phyloP scores from a whole-genome alignment of 2,113 vertebrate genomes.

The Pseudolaguvia tuberculata region DNA sequence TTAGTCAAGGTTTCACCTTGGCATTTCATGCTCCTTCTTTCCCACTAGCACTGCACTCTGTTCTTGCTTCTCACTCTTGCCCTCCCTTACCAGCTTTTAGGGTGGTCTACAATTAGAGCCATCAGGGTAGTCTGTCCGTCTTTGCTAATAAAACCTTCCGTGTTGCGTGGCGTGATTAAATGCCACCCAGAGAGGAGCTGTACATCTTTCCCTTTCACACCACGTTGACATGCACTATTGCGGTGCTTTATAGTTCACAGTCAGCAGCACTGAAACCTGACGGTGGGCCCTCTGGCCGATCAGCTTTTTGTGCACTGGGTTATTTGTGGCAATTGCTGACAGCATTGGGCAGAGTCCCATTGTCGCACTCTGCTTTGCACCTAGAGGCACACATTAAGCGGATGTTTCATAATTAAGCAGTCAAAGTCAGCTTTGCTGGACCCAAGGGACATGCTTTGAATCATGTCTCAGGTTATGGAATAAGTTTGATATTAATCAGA shows the following conservation, averaged over 20 bases:
- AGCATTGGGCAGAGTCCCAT: conserved; percentile 65
- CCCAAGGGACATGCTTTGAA: conserved; percentile 5
- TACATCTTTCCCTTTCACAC: conserved; percentile 69
- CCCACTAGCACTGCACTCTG: conserved; percentile 7
- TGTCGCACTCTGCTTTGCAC: conserved; percentile 46
- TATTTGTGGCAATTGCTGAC: conserved; percentile 72
- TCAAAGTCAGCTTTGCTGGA: neutral
- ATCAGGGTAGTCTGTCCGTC: conserved; percentile 68
- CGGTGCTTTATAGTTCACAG: conserved; percentile 73
- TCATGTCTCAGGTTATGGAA: neutral
- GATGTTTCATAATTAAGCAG: neutral
- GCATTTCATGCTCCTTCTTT: conserved; percentile 30
- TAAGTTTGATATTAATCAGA: neutral
- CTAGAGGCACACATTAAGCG: neutral
- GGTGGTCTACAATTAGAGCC: conserved; percentile 64
- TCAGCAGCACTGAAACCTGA: conserved; percentile 70
- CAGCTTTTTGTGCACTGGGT: conserved; percentile 63
- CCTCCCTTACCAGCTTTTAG: conserved; percentile 60
- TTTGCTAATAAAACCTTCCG: conserved; percentile 65
- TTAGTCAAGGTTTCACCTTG: conserved; percentile 30
- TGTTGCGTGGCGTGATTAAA: conserved; percentile 68
- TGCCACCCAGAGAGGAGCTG: conserved; percentile 64
- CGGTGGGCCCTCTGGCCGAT: conserved; percentile 64
- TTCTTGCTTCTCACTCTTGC: conserved; percentile 56
- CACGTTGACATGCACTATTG: conserved; percentile 67